Percentiles rank a stretch among this genome's conserved stretches.
phyloP scores from a whole-genome alignment of 1,140 invertebrate genomes.

The Macrocentrus cingulum region DNA sequence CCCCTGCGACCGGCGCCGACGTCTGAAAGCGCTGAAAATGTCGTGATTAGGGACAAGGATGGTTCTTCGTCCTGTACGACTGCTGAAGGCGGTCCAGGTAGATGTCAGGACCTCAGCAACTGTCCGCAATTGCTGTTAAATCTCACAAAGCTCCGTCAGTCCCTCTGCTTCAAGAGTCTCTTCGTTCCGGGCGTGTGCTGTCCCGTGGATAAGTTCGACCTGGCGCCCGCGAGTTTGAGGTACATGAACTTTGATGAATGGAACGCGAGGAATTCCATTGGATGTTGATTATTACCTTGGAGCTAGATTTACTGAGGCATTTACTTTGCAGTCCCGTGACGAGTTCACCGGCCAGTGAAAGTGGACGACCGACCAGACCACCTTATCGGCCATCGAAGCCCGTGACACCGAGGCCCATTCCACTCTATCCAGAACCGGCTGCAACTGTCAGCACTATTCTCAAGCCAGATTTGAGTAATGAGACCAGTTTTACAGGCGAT shows the following conservation, averaged over 20 bases:
- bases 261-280: conserved; percentile 3
- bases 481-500: conserved; percentile 38
- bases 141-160: conserved; percentile 77
- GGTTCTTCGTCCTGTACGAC: conserved; percentile 70
- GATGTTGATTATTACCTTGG: conserved; percentile 4
- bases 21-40: conserved; percentile 43
- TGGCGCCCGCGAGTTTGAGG: conserved; percentile 28
- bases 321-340: conserved; percentile 29
- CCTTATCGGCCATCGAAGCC: conserved; percentile 41
- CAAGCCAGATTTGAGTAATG: conserved; percentile 33
- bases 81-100: conserved; percentile 74
- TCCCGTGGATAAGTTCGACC: conserved; percentile 60
- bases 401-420: conserved; percentile 51
- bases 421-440: conserved; percentile 41
- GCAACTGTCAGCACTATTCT: conserved; percentile 30
- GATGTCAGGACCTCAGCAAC: conserved; percentile 84
- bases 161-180: conserved; percentile 87
- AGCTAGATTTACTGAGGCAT: no score
- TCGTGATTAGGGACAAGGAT: conserved; percentile 45
- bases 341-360: conserved; percentile 21
- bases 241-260: conserved; percentile 19
- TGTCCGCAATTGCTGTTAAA: conserved; percentile 86
- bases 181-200: conserved; percentile 92
- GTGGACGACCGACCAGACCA: conserved; percentile 34
- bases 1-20: conserved; percentile 57